Percentiles rank a stretch among this genome's conserved stretches.
phyloP scores from a whole-genome alignment of 30 jellyfish, hydroid and myxozoan species.

The Catostylus mosaicus region DNA sequence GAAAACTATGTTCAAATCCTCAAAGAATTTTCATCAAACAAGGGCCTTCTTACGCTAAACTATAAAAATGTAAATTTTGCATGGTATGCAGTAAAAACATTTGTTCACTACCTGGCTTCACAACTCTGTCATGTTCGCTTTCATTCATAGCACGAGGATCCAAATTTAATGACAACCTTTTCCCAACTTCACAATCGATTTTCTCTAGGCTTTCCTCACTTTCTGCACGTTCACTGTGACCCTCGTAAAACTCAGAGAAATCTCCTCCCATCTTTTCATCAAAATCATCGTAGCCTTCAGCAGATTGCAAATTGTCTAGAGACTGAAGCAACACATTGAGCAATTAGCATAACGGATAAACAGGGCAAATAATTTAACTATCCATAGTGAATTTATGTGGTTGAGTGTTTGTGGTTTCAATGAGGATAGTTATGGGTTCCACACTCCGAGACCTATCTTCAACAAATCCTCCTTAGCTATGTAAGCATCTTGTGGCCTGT shows the following conservation, averaged over 20 bases:
- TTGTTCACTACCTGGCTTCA: slow-evolving; percentile 16
- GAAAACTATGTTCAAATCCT: too few species aligned
- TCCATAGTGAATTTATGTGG: too few species aligned
- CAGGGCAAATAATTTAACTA: too few species aligned
- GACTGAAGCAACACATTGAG: slow-evolving; percentile 54
- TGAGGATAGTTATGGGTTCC: too few species aligned
- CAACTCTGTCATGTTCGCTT: slow-evolving; percentile 2
- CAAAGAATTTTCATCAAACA: too few species aligned
- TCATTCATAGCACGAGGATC: slow-evolving; percentile 42
- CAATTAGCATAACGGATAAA: too few species aligned
- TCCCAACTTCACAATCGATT: slow-evolving; percentile 26
- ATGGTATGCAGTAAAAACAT: too few species aligned
- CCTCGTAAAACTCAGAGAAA: slow-evolving; percentile 68
- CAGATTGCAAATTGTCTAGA: slow-evolving; percentile 49
- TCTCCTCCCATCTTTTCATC: slow-evolving; percentile 77
- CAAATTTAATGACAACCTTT: slow-evolving; percentile 18
- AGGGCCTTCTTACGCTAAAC: too few species aligned
- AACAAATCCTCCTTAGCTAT: neutral
- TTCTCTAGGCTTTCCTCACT: slow-evolving; percentile 93
- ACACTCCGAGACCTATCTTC: neutral
- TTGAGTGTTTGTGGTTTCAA: too few species aligned
- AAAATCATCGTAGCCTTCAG: slow-evolving; percentile 65
- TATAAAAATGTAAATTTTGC: too few species aligned
- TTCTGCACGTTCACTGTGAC: slow-evolving; percentile 68
- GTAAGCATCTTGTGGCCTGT: neutral